phyloP scores from a whole-genome alignment of 1,140 invertebrate species.

The Leptinotarsa defecta region DNA sequence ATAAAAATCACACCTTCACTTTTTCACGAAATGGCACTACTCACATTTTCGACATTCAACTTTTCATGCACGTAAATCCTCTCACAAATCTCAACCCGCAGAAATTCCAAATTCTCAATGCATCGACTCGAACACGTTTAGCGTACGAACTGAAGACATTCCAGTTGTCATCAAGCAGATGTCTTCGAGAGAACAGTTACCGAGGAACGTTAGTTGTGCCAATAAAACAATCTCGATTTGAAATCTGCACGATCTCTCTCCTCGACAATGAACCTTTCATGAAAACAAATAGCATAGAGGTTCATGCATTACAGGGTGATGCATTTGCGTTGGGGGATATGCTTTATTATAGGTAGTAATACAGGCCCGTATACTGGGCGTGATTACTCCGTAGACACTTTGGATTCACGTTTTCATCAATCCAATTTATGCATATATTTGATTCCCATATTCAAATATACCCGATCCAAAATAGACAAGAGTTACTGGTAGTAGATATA shows the following conservation, averaged over 20 bases:
- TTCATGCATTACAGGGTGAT: background rate
- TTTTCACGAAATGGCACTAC: background rate
- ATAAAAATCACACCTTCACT: no score
- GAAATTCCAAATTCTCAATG: background rate
- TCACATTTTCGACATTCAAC: background rate
- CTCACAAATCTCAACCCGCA: background rate
- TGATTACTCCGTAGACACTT: no score
- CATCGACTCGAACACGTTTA: slow-evolving; percentile 9
- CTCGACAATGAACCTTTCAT: background rate
- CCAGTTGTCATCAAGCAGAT: slow-evolving; percentile 17
- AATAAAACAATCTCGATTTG: slow-evolving; percentile 19
- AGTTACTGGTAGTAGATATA: no score
- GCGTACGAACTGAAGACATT: background rate
- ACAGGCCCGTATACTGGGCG: no score
- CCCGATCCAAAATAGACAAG: no score
- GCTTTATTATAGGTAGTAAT: no score
- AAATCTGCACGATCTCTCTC: slow-evolving; percentile 13
- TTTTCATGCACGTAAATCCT: background rate
- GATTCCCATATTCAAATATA: no score
- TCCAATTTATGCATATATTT: no score
- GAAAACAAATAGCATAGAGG: background rate
- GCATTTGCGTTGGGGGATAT: background rate
- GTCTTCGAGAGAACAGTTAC: slow-evolving; percentile 25
- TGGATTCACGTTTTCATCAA: no score
- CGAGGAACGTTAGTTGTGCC: slow-evolving; percentile 24